Evolutionary conservation across 2,113 vertebrate genomes (phyloP), one percentile per base, ranked within the genome.

Genomic region (Mesembrinibis cayennensis): DNA sequence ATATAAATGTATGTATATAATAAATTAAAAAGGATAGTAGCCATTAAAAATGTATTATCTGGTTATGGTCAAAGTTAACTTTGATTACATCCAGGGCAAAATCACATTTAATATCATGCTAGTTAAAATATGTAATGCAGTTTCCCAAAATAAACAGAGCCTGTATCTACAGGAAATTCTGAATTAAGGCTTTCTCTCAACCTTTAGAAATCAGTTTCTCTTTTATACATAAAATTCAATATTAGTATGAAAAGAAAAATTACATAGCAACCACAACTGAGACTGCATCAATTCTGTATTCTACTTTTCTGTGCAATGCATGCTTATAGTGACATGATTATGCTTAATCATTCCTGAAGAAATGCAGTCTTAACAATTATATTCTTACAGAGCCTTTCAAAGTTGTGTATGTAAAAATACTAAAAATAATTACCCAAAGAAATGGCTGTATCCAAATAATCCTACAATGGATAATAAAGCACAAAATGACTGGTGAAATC

Each of bases 181-280:
- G 56, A 79, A 40, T 84, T 89, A 81, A 81, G n/a, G 12, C 16
- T 90, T 94, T 81, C 26, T 93, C 56, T 92, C 47, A 89, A 62
- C 36, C 56, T 78, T 93, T 89, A 69, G 74, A 95, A 95, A 84
- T 84, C 34, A 56, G 26, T 93, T 91, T 87, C 30, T 91, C n/a
- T 89, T 92, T 95, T 90, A 56, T 78, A 92, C 9, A 45, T 56
- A 63, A 92, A 84, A 93, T 91, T 82, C 77, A 90, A 89, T 93
- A 91, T 95, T 96, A n/a, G 10, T 61, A 82, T 84, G 65, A 95
- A 92, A 94, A 96, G 92, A 82, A 95, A 95, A 97, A 94, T 93
- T 89, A 72, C 73, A 91, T 90, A 95, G 69, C 89, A 95, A 95
- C 72, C 45, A 65, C 71, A 94, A 61, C 61, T 77, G 87, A 86